Conservation (phyloP, 2,113 vertebrate genomes). For the Tonatia bakeri region DNA sequence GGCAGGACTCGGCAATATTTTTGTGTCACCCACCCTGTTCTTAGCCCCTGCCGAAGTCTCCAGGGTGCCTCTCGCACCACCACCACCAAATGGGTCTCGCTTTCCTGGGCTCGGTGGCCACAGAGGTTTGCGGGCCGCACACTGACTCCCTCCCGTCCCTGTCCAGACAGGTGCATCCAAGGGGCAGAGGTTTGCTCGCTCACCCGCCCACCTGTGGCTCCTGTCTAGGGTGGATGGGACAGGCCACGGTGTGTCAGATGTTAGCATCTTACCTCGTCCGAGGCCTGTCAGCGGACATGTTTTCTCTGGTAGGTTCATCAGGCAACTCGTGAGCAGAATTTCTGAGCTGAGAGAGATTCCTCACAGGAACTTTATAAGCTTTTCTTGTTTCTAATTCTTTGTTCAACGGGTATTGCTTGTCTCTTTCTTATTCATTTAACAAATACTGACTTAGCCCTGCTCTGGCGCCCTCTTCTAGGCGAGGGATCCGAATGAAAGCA, state of each 20-base stretch:
- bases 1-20: not conserved
- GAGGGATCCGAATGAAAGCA: not conserved
- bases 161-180: too few species aligned
- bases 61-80: not conserved
- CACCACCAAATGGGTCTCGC: not conserved
- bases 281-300: not conserved
- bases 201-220: not conserved
- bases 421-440: not conserved
- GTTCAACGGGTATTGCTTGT: not conserved
- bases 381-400: not conserved
- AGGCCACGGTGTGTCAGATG: not conserved
- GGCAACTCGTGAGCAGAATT: not conserved
- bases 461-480: not conserved
- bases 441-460: not conserved
- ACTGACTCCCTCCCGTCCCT: not conserved
- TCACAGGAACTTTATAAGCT: not conserved
- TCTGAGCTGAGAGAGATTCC: not conserved
- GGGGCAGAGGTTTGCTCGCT: not conserved
- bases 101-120: not conserved
- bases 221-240: not conserved
- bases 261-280: not conserved
- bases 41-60: not conserved
- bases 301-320: not conserved
- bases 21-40: not conserved
- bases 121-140: not conserved